Conservation (phyloP, 2,113 vertebrate genomes). For the Platichthys flesus region DNA sequence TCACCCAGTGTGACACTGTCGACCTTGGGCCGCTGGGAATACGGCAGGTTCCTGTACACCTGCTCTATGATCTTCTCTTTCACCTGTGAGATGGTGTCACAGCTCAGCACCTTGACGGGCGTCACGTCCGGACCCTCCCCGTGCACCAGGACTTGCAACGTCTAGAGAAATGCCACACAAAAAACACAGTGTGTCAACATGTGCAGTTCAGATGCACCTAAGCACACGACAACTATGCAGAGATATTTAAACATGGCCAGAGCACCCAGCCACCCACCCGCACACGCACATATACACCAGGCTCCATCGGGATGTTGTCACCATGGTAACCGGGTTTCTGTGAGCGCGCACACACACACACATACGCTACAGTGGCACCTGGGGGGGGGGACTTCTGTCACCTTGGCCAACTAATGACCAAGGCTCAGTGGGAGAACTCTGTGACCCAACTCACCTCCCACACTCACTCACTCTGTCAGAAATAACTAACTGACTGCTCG, state of each 20-base stretch:
- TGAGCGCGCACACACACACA: conserved; percentile 2
- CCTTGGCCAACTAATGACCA: conserved; percentile 69
- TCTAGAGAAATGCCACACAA: conserved; percentile 77
- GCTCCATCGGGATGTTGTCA: conserved; percentile 48
- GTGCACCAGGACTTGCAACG: conserved; percentile 92
- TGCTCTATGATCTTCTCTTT: conserved; percentile 99
- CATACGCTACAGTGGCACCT: conserved; percentile 50
- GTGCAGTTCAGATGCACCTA: neutral
- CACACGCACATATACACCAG: conserved; percentile 24
- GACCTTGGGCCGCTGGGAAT: conserved; percentile 92
- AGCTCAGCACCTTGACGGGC: conserved; percentile 95
- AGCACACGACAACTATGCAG: conserved; percentile 32
- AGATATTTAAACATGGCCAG: conserved; percentile 45
- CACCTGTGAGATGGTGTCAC: conserved; percentile 97
- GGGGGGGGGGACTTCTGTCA: conserved; percentile 40
- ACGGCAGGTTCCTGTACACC: conserved; percentile 91
- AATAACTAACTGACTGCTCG: conserved; percentile 60
- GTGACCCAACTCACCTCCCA: conserved; percentile 53
- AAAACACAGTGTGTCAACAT: neutral
- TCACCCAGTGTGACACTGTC: conserved; percentile 94
- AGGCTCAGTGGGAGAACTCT: conserved; percentile 49
- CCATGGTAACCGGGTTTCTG: conserved; percentile 59
- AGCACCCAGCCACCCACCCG: conserved; percentile 42
- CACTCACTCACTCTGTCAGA: conserved; percentile 38
- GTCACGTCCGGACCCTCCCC: conserved; percentile 90